Conservation (phyloP, 2,113 vertebrate genomes). For the Gopherus flavomarginatus region DNA sequence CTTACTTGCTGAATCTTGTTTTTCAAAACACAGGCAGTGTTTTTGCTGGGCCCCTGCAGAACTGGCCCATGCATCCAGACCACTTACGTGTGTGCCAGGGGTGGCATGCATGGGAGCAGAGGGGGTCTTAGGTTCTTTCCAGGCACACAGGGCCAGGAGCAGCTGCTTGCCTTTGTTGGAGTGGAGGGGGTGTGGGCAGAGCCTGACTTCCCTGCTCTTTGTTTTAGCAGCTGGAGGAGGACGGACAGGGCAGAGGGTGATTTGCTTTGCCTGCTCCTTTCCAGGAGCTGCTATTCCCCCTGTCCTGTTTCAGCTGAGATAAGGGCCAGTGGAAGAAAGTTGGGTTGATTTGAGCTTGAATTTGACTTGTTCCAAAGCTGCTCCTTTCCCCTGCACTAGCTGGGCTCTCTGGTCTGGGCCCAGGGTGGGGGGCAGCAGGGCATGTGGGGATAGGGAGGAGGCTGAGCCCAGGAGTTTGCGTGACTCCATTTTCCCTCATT, state of each 20-base stretch:
- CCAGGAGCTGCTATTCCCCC: background rate
- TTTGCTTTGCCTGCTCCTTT: background rate
- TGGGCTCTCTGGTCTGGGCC: background rate
- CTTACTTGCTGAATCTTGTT: background rate
- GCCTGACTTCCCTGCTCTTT: background rate
- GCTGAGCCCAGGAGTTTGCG: background rate
- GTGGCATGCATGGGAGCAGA: no score
- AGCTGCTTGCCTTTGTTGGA: background rate
- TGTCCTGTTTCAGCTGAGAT: background rate
- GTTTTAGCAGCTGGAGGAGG: background rate
- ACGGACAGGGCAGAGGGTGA: background rate
- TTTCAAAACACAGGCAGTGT: background rate
- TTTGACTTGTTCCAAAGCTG: background rate
- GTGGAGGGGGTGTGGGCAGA: fast-evolving
- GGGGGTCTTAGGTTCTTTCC: background rate
- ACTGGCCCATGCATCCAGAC: background rate
- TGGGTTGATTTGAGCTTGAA: background rate
- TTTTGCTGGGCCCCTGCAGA: fast-evolving
- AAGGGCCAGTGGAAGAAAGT: background rate
- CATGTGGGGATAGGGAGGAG: background rate
- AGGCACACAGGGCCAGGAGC: fast-evolving
- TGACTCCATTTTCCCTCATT: background rate
- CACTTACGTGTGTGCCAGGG: background rate
- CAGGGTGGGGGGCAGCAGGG: background rate
- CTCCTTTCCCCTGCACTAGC: background rate